Evolutionary conservation across 2,888 invertebrate genomes (phyloP).

Genomic region (Tuberolachnus salignus): DNA sequence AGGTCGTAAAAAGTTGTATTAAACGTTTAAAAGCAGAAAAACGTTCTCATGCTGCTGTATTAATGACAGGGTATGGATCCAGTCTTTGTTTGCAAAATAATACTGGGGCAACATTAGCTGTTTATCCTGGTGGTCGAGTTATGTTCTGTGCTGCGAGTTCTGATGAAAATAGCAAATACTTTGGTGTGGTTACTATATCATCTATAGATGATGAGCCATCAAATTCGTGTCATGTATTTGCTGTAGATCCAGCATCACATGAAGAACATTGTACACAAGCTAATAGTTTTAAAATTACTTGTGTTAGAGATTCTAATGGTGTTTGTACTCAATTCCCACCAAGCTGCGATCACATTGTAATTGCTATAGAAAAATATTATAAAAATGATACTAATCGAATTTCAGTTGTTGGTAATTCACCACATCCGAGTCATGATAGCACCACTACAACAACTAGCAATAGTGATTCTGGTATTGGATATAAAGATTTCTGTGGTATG

Average conservation of each 20-base stretch:
- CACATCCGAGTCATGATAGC: slow-evolving; percentile 82
- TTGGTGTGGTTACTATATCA: slow-evolving; percentile 88
- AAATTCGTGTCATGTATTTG: slow-evolving; percentile 94
- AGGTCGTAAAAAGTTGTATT: slow-evolving; percentile 85
- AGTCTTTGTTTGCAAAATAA: slow-evolving; percentile 80
- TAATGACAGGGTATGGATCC: slow-evolving; percentile 82
- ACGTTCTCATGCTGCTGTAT: slow-evolving; percentile 80
- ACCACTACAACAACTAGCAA: slow-evolving; percentile 82
- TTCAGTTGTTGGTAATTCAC: slow-evolving; percentile 71
- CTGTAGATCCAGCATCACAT: slow-evolving; percentile 88
- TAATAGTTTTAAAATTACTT: slow-evolving; percentile 82
- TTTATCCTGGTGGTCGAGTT: slow-evolving; percentile 84
- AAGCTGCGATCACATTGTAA: slow-evolving; percentile 73
- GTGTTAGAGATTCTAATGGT: slow-evolving; percentile 79
- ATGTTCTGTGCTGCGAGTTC: slow-evolving; percentile 88
- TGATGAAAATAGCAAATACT: slow-evolving; percentile 89
- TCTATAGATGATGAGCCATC: slow-evolving; percentile 71
- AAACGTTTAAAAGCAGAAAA: slow-evolving; percentile 87
- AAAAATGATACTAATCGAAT: slow-evolving; percentile 64
- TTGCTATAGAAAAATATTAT: slow-evolving; percentile 68
- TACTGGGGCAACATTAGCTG: slow-evolving; percentile 78
- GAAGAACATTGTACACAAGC: slow-evolving; percentile 80
- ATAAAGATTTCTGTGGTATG: slow-evolving; percentile 85
- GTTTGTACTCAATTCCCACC: slow-evolving; percentile 88
- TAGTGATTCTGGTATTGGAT: slow-evolving; percentile 94